Base-by-base conservation (phyloP, 1,140 invertebrate genomes). In the Drosophila sucinea region DNA sequence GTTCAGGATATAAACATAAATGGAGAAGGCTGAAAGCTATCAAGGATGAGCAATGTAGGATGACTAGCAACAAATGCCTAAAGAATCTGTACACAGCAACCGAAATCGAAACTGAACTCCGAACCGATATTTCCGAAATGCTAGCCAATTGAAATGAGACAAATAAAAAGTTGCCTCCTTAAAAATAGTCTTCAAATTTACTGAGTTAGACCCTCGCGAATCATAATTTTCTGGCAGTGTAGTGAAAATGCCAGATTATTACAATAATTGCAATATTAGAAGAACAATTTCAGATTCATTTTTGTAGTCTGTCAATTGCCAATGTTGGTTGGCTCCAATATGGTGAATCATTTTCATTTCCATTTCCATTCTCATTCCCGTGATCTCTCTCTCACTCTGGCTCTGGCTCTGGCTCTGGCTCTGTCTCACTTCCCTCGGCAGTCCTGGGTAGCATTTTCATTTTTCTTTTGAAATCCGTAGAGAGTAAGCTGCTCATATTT, bases 401-500 rank as follows among this genome's bases (percentile, higher is more conserved):
- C 33, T 1, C 7, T 27, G n/a, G 17, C 60, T 11, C 6, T 17
- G 1, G 1, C 17, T 23, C 1, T 47, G 0, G 17, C 4, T 17
- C 17, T 6, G 41, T 17, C 17, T 27, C 10, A 10, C 29, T 11
- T 3, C 4, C 3, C 1, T 10, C 30, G n/a, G 5, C 10, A 33
- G 7, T 51, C 54, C 32, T 27, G 11, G 29, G 23, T 23, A 47
- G 17, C 44, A 47, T 81, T 85, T 64, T 62, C 73, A 70, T 85
- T 81, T 76, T 58, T 79, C 68, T 67, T 68, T 69, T 70, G 66
- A 51, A 79, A 73, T 67, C 60, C 73, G 70, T 38, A 32, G 47
- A 47, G 10, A 67, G 57, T 77, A 87, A 86, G 83, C 83, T 77
- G 83, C 73, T 87, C 84, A 87, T 83, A 87, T 87, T 89, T 89